Evolutionary conservation across 2,113 vertebrate species (phyloP).

Genomic region (Eubucco bourcierii): DNA sequence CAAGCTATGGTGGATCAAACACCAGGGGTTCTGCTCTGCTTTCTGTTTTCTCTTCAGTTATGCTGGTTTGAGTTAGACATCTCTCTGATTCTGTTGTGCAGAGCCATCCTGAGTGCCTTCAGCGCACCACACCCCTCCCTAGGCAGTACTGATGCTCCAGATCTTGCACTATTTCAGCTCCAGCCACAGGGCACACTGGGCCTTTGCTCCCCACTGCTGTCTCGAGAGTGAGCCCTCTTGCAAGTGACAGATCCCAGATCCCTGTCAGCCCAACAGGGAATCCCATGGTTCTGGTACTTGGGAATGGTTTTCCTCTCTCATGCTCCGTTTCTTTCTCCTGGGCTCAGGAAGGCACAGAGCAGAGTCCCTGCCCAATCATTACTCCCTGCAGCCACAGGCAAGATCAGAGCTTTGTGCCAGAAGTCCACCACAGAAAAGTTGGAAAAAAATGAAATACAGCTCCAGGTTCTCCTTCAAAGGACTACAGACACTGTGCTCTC

Average conservation of each 20-base stretch:
- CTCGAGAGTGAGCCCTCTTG: background rate
- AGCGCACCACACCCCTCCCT: background rate
- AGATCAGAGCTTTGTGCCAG: background rate
- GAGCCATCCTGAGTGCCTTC: background rate
- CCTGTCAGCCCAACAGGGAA: background rate
- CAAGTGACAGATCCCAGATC: background rate
- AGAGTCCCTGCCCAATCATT: too few relatives aligned
- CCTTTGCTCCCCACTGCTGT: background rate
- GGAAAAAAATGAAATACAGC: background rate
- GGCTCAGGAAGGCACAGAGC: background rate
- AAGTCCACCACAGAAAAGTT: background rate
- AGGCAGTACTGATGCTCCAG: accelerated
- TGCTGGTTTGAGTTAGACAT: background rate
- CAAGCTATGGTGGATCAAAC: background rate
- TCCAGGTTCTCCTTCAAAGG: background rate
- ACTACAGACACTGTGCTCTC: background rate
- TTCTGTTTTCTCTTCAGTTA: background rate
- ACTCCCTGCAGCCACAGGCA: background rate
- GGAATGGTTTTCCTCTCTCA: background rate
- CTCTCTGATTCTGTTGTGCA: background rate
- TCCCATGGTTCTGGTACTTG: background rate
- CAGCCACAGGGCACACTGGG: background rate
- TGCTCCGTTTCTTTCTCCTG: background rate
- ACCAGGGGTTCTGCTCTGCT: background rate
- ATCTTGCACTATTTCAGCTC: accelerated